Conservation (phyloP, 2,888 invertebrate species). For the Leptopilina syphax region DNA sequence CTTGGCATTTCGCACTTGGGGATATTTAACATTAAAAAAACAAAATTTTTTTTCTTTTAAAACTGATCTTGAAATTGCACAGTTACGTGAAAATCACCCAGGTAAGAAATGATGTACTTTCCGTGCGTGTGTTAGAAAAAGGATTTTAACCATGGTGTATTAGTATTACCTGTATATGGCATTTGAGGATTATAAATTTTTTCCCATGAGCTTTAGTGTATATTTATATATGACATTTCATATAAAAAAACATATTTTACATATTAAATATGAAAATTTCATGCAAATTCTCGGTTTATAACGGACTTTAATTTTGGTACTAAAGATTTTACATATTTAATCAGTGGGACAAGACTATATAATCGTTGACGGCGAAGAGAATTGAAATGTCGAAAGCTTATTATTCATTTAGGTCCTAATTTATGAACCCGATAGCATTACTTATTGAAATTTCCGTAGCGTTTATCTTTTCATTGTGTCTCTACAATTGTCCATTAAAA, state of each 20-base stretch:
- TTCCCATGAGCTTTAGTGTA: not conserved
- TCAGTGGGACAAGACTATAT: not conserved
- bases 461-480: not conserved
- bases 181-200: not conserved
- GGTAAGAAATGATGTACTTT: too few relatives aligned
- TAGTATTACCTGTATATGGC: not conserved
- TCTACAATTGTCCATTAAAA: not conserved
- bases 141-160: too few relatives aligned
- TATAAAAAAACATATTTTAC: too few relatives aligned
- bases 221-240: too few relatives aligned
- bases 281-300: not conserved
- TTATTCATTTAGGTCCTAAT: not conserved
- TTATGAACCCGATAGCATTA: not conserved
- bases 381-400: conserved; percentile 13
- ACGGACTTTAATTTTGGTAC: not conserved
- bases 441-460: conserved; percentile 7
- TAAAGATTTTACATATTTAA: not conserved
- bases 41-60: too few relatives aligned
- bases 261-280: not conserved
- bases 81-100: too few relatives aligned
- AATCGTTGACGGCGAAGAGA: not conserved
- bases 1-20: too few relatives aligned
- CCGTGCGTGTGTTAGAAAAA: too few relatives aligned
- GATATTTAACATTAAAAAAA: too few relatives aligned
- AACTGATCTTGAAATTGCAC: too few relatives aligned